A percentile compares a stretch with the other conserved stretches of the same genome.
Conservation (phyloP, 1,140 invertebrate species). For the Drosophila takahashii region DNA sequence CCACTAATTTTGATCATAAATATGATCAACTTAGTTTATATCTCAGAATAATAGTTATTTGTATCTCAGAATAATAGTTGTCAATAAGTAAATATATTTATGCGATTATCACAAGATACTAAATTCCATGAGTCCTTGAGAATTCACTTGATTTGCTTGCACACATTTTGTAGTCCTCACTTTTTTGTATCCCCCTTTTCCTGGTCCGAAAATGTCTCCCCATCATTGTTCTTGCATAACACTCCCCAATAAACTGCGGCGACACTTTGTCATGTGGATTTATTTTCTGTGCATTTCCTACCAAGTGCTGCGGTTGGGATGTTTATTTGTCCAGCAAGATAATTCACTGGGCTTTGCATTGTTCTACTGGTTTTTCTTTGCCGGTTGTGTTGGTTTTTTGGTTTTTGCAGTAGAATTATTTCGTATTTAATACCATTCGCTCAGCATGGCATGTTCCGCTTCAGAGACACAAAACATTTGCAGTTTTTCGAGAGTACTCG, state of each 20-base stretch:
- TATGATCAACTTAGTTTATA: too few species aligned
- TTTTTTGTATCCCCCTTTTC: background rate
- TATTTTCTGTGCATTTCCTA: constrained; percentile 44
- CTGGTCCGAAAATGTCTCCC: background rate
- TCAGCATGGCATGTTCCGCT: constrained; percentile 71
- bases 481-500: background rate
- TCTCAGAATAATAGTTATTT: too few species aligned
- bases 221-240: constrained; percentile 32
- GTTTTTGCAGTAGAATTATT: constrained; percentile 36
- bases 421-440: constrained; percentile 69
- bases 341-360: constrained; percentile 18
- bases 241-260: constrained; percentile 30
- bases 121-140: too few species aligned
- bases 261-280: constrained; percentile 37
- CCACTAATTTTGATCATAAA: too few species aligned
- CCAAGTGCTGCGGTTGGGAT: constrained; percentile 30
- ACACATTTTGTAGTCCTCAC: background rate
- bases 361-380: constrained; percentile 3
- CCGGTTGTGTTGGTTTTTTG: background rate
- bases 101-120: too few species aligned
- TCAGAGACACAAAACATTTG: constrained; percentile 70
- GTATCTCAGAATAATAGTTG: too few species aligned
- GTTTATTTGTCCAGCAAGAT: constrained; percentile 18
- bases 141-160: background rate
- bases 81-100: too few species aligned